A percentile compares a stretch with the other conserved stretches of the same genome.
These are phyloP conservation scores for Melospiza melodia DNA, from an alignment of 2,113 vertebrate genomes.

Conservation along the genomic window DNA sequence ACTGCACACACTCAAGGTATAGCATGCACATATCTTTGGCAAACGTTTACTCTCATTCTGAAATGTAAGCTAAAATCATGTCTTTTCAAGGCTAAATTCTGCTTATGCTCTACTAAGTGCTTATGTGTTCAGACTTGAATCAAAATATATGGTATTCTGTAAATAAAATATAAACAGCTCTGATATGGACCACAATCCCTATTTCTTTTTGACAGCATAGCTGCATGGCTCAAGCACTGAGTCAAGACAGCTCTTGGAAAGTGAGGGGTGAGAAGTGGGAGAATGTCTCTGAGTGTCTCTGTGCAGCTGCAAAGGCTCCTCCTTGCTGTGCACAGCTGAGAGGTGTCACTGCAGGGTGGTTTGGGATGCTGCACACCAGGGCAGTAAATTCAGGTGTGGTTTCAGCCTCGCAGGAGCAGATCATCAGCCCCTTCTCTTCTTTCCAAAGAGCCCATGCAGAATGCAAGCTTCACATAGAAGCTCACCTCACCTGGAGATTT, in stretches of 20 bases:
- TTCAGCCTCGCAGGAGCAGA: neutral
- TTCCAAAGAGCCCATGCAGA: neutral
- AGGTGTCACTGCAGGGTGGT: rapidly evolving
- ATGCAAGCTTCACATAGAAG: neutral
- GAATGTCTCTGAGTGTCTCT: neutral
- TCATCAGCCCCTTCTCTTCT: neutral
- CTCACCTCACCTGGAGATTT: neutral
- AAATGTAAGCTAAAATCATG: neutral
- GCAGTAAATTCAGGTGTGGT: neutral
- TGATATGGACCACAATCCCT: neutral
- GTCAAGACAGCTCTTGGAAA: neutral
- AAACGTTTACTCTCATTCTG: neutral
- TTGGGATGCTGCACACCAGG: neutral
- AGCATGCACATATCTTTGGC: neutral
- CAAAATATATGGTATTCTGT: neutral
- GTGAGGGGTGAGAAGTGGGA: neutral
- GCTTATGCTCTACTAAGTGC: neutral
- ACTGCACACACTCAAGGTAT: neutral
- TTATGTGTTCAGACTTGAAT: neutral
- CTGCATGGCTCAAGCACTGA: neutral
- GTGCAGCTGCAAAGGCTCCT: neutral
- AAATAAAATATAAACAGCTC: neutral
- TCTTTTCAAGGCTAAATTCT: neutral
- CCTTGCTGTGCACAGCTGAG: neutral
- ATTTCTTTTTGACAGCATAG: neutral